Base-by-base conservation (phyloP, 92 coral and sea anemone genomes). In the Zoanthus sansibaricus region DNA sequence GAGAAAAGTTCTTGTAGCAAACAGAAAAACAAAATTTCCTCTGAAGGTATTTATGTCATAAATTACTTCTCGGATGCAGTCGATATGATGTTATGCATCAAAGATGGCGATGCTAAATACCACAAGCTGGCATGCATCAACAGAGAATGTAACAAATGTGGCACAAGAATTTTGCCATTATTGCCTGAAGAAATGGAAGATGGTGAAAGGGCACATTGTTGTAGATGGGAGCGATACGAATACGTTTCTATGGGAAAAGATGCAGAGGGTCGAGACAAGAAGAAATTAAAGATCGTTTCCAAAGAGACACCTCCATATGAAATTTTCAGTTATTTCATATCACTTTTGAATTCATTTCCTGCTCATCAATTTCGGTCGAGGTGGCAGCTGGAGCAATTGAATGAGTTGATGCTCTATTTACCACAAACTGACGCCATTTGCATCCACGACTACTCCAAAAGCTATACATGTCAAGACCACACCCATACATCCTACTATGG, bases 281-380 rank as follows among this genome's bases (percentile, higher is more conserved):
- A 54, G 45, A 87, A 87, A 37, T 69, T 71, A 0, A 79, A 87
- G 66, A 45, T 71, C 3, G 86, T 79, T 31, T 46, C 21, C 5
- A 72, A 87, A 55, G 47, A 69, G 46, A 87, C 90, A 14, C 67
- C 80, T 52, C 86, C 86, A 0, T 77, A 78, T 71, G 90, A 77
- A 77, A 87, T 87, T 78, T 87, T 87, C 61, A 30, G 18, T 1
- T 66, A 67, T 76, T 54, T 87, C 30, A 17, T 77, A 7, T 64
- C 33, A 13, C 90, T 87, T 6, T 76, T 87, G 20, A 45, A 87
- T n/a, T 49, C 76, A 30, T 85, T 32, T 72, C 5, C 78, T 51
- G n/a, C 90, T 1, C 86, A 87, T n/a, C 90, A 87, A 49, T 78
- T 87, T 72, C 66, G 90, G 20, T 84, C 90, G 32, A 87, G 52